Percentiles rank a stretch among this genome's conserved stretches.
These are phyloP conservation scores for Xestoiulus laeticollis DNA, from an alignment of 2,888 invertebrate species.

Conservation along the genomic window DNA sequence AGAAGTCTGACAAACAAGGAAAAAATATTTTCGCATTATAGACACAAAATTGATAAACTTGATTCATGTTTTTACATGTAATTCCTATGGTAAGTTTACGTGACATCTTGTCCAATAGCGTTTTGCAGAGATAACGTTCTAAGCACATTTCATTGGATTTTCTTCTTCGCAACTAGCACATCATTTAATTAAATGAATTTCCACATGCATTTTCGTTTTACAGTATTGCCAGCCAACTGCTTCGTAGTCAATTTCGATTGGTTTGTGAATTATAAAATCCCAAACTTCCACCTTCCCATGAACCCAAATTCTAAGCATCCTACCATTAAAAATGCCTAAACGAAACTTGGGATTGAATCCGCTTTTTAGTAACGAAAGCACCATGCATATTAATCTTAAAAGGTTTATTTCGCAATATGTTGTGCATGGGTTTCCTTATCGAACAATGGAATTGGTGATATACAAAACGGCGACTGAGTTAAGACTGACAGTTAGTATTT, in stretches of 20 bases:
- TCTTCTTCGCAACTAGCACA: conserved; percentile 4
- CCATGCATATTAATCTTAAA: background rate
- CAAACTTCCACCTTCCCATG: conserved; percentile 23
- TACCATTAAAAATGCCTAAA: background rate
- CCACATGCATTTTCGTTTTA: conserved; percentile 38
- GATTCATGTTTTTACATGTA: background rate
- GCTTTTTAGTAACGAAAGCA: background rate
- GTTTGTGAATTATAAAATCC: conserved; percentile 29
- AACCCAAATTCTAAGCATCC: conserved; percentile 13
- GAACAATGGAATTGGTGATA: background rate
- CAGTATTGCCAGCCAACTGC: conserved; percentile 41
- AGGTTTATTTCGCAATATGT: background rate
- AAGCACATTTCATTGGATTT: background rate
- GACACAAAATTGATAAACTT: background rate
- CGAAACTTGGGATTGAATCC: background rate
- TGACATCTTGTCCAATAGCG: background rate
- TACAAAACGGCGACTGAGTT: background rate
- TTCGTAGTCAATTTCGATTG: conserved; percentile 35
- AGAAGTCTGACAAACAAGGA: background rate
- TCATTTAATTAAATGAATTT: background rate
- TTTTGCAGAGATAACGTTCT: background rate
- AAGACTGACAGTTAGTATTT: background rate
- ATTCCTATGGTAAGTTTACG: background rate
- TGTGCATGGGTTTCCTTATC: background rate
- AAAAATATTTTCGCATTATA: background rate